Evolutionary conservation across 1,140 invertebrate genomes (phyloP).

Genomic region (Grapholita molesta): DNA sequence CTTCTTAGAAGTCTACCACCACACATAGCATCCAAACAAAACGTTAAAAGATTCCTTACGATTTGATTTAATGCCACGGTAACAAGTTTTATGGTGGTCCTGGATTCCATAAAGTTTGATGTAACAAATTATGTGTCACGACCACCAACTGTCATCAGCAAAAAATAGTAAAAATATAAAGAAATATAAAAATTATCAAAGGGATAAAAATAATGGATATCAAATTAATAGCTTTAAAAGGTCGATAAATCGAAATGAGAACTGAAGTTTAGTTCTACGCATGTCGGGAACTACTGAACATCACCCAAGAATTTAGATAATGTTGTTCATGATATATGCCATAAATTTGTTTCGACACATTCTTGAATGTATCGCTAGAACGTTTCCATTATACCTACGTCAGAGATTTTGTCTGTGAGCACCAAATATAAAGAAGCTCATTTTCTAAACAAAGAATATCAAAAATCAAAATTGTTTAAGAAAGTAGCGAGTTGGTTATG

Average conservation of each 20-base stretch:
- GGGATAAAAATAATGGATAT: background rate
- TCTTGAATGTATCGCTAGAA: background rate
- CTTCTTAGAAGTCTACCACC: no score
- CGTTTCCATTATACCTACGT: background rate
- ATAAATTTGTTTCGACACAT: background rate
- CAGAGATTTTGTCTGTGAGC: background rate
- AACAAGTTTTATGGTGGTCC: background rate
- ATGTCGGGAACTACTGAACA: conserved; percentile 1
- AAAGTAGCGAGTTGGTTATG: no score
- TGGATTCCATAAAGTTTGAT: background rate
- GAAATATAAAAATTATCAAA: background rate
- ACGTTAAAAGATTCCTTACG: background rate
- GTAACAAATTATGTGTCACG: background rate
- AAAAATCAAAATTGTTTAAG: no score
- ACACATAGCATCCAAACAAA: no score
- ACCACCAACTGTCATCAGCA: background rate
- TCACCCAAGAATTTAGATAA: conserved; percentile 3
- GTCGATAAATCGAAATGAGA: background rate
- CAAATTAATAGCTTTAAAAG: background rate
- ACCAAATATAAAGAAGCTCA: background rate
- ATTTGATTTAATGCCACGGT: background rate
- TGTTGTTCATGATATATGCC: background rate
- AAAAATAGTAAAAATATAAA: background rate
- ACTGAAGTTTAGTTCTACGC: background rate
- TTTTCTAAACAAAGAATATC: background rate